Conservation (phyloP, 2,113 vertebrate species). For the Nymphicus hollandicus region DNA sequence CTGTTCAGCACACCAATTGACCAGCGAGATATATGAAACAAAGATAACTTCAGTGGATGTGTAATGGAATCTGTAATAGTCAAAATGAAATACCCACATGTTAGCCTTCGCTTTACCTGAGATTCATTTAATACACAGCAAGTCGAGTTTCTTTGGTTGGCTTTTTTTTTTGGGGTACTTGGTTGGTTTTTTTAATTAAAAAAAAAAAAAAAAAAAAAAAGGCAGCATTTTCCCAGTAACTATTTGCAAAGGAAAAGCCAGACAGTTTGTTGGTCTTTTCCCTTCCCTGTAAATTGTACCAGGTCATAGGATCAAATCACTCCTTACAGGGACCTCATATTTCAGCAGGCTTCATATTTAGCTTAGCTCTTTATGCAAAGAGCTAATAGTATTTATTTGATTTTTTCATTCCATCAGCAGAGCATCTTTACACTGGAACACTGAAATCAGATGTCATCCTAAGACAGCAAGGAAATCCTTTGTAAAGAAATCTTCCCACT, state of each 20-base stretch:
- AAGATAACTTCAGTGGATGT: neutral
- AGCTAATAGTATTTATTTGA: fast-evolving
- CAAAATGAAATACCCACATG: neutral
- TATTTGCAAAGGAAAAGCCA: neutral
- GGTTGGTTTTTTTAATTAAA: neutral
- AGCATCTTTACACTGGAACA: neutral
- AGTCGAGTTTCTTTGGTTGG: neutral
- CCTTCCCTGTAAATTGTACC: neutral
- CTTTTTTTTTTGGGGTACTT: neutral
- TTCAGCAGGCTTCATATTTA: neutral
- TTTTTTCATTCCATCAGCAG: neutral
- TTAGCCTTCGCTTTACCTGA: neutral
- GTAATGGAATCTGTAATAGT: neutral
- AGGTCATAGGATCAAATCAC: neutral
- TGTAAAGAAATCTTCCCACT: neutral
- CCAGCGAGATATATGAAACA: neutral
- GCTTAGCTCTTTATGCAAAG: neutral
- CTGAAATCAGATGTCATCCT: neutral
- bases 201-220: no score
- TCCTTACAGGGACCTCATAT: neutral
- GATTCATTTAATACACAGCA: neutral
- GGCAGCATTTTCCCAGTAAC: neutral
- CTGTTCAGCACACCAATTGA: neutral
- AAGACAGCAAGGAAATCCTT: neutral
- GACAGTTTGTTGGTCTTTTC: neutral